phyloP scores from a whole-genome alignment of 2,113 vertebrate species.

The Tricholaema leucomelas region DNA sequence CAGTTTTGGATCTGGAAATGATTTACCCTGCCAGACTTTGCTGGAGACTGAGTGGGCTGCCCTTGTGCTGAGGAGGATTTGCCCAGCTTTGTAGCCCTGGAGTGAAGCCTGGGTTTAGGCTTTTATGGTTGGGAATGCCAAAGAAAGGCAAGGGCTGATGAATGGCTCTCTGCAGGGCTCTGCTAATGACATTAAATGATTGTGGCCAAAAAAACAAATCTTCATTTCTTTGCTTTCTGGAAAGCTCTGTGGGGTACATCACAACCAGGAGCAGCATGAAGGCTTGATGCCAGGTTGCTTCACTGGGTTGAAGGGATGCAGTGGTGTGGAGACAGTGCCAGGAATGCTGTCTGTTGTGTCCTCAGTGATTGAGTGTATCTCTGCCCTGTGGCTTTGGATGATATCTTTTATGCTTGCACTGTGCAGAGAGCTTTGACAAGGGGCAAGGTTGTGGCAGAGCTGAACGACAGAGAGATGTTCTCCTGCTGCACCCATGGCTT shows the following conservation, averaged over 20 bases:
- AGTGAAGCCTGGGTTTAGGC: neutral
- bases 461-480: neutral
- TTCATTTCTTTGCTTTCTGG: neutral
- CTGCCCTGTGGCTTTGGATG: neutral
- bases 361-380: neutral
- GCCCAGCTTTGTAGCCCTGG: neutral
- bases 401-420: neutral
- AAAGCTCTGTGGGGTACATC: neutral
- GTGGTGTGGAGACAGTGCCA: fast-evolving
- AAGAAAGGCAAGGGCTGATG: neutral
- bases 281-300: neutral
- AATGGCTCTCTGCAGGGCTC: neutral
- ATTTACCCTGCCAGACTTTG: neutral
- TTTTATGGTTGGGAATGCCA: neutral
- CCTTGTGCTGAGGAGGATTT: neutral
- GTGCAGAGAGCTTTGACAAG: neutral
- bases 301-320: neutral
- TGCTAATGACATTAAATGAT: neutral
- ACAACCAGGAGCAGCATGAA: neutral
- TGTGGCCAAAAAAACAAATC: neutral
- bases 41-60: neutral
- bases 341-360: neutral
- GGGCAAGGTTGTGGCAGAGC: neutral
- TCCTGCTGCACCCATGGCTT: neutral
- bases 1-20: neutral